Base-by-base conservation (phyloP, 2,797 vertebrate species). In the Rhinogobio ventralis region DNA sequence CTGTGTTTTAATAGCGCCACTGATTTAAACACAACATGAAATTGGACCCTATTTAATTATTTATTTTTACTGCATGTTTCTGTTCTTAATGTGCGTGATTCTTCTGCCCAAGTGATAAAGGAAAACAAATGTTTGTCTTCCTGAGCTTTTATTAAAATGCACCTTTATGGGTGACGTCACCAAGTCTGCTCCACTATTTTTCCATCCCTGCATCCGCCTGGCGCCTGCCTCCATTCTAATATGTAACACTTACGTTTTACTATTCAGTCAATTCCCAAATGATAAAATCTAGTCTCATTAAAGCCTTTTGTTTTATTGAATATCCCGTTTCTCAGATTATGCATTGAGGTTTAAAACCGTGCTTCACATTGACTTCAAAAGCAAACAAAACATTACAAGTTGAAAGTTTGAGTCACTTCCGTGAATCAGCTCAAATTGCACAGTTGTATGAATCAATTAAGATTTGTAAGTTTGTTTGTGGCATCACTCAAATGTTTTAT, bases 1-100 rank as follows among this genome's bases (percentile, higher is more conserved):
- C 39, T 25, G 11, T 1, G n/a, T 45, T 46, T 78, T 78, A 78
- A 62, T 62, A 13, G n/a, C 36, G 17, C 55, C n/a, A 14, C 2
- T 78, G 75, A 78, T 62, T 78, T 78, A 78, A 45, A 45, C 8
- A 9, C 55, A 11, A 28, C 39, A 20, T 13, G 39, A 78, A 62
- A 78, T 78, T 45, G 55, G 75, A 42, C n/a, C 55, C 75, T 78
- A 4, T 62, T 78, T 28, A 45, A 62, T 78, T 45, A 60, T 60
- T 45, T 62, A 77, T 77, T 78, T 78, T 45, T 62, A 77, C 20
- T 53, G 72, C 19, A 19, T 45, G 36, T 60, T 60, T 17, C 14
- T 62, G 15, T 77, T 28, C 15, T 45, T 62, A 62, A 28, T 45
- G 39, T 45, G 36, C 36, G 1, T 28, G 36, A 20, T 77, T 62